Conservation (phyloP, 2,888 invertebrate genomes). For the Drosophila affinis region DNA sequence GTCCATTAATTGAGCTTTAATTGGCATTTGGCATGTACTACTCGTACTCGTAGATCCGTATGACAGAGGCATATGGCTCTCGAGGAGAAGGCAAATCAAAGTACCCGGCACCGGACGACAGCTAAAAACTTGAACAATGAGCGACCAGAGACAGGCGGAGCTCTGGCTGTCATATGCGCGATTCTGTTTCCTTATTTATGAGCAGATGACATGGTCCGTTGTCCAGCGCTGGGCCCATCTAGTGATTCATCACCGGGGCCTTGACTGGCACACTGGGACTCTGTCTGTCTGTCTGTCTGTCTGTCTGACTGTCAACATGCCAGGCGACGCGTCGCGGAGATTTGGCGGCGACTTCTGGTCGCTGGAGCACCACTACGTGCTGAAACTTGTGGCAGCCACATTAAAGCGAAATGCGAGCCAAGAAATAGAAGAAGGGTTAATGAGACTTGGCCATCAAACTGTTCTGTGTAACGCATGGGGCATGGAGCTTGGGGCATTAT, state of each 20-base stretch:
- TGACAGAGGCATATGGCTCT: slow-evolving; percentile 11
- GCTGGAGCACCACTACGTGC: slow-evolving; percentile 21
- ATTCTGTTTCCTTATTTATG: slow-evolving; percentile 47
- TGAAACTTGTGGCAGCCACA: slow-evolving; percentile 27
- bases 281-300: neutral
- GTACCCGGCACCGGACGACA: slow-evolving; percentile 5
- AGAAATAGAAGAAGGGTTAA: slow-evolving; percentile 30
- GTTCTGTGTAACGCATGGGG: slow-evolving; percentile 45
- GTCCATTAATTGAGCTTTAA: slow-evolving; percentile 55
- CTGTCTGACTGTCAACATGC: slow-evolving; percentile 66
- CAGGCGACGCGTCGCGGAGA: slow-evolving; percentile 43
- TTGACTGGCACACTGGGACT: slow-evolving; percentile 28
- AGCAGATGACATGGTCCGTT: slow-evolving; percentile 38
- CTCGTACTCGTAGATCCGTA: slow-evolving; percentile 5
- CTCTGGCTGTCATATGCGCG: slow-evolving; percentile 22
- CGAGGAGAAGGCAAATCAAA: slow-evolving; percentile 41
- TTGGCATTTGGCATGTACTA: slow-evolving; percentile 30
- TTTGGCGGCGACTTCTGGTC: slow-evolving; percentile 36
- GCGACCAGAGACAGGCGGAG: slow-evolving; percentile 13
- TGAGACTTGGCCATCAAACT: slow-evolving; percentile 45
- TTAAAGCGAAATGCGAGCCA: slow-evolving; percentile 44
- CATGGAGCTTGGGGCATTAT: slow-evolving; percentile 49
- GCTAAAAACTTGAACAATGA: slow-evolving; percentile 23
- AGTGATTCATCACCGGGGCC: slow-evolving; percentile 33
- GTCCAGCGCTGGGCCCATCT: slow-evolving; percentile 5